A percentile compares a stretch with the other conserved stretches of the same genome.
Evolutionary conservation across 2,797 vertebrate genomes (phyloP).

Genomic region (Macrochelys suwanniensis): DNA sequence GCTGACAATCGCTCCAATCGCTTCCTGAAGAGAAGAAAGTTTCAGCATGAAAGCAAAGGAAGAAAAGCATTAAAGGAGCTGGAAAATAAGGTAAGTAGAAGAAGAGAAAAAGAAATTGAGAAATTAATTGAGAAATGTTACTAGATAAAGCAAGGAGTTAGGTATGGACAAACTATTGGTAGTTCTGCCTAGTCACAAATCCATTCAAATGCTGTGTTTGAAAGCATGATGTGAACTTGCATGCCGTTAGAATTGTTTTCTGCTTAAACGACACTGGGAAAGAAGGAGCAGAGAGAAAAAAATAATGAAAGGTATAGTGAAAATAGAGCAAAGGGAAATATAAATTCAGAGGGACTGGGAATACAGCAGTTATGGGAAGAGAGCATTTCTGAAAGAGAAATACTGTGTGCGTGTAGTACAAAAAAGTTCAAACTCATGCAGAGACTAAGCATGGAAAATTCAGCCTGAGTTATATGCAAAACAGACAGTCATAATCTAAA

Average conservation of each 20-base stretch:
- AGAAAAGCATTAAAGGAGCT: not conserved
- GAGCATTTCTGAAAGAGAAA: not conserved
- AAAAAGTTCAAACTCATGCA: not conserved
- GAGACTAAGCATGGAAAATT: not conserved
- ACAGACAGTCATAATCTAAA: not conserved
- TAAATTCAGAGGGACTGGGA: accelerated
- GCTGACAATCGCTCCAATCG: not conserved
- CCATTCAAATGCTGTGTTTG: not conserved
- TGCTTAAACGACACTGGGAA: not conserved
- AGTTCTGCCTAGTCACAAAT: not conserved
- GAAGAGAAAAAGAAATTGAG: not conserved
- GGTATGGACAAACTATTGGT: not conserved
- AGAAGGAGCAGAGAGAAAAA: not conserved
- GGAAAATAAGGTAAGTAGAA: not conserved
- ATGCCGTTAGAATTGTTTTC: not conserved
- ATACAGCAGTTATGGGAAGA: not conserved
- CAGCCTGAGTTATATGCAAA: accelerated
- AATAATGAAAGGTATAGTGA: not conserved
- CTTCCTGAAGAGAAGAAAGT: not conserved
- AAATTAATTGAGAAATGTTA: not conserved
- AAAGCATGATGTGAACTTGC: not conserved
- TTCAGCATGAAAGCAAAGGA: not conserved
- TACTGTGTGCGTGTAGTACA: not conserved
- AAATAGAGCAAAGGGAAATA: not conserved
- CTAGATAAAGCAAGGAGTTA: not conserved